phyloP scores from a whole-genome alignment of 2,113 vertebrate genomes.

The Anguilla japonica region DNA sequence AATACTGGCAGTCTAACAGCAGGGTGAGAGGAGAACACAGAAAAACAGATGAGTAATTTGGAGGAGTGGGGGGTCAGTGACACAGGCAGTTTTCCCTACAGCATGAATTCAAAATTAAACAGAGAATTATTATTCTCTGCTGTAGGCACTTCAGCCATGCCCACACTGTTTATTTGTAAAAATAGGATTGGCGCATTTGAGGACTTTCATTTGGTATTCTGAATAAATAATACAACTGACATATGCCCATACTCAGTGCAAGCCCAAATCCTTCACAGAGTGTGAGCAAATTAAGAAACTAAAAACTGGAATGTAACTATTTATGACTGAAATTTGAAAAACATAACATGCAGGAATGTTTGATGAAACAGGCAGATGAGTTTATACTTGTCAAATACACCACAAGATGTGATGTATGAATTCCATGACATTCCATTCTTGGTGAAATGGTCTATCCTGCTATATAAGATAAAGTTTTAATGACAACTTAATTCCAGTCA shows the following conservation, averaged over 20 bases:
- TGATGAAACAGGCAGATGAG: background rate
- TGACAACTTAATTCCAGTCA: background rate
- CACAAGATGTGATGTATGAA: background rate
- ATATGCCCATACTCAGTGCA: background rate
- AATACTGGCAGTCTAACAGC: conserved; percentile 14
- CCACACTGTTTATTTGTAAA: conserved; percentile 1
- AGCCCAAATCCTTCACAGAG: background rate
- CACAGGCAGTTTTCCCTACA: conserved; percentile 8
- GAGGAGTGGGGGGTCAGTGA: background rate
- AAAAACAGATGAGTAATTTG: conserved; percentile 18
- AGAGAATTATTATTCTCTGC: background rate
- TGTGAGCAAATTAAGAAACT: background rate
- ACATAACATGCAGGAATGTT: background rate
- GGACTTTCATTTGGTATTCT: background rate
- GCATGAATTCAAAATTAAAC: conserved; percentile 16
- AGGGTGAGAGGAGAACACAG: conserved; percentile 1
- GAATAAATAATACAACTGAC: background rate
- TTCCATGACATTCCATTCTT: background rate
- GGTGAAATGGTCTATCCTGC: background rate
- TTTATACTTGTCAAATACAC: background rate
- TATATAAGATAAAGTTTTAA: background rate
- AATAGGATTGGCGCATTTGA: background rate
- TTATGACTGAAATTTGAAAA: no score
- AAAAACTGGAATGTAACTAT: background rate
- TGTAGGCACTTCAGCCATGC: background rate